A percentile compares a stretch with the other conserved stretches of the same genome.
phyloP scores from a whole-genome alignment of 2,888 invertebrate species.

The Resseliella maxima region DNA sequence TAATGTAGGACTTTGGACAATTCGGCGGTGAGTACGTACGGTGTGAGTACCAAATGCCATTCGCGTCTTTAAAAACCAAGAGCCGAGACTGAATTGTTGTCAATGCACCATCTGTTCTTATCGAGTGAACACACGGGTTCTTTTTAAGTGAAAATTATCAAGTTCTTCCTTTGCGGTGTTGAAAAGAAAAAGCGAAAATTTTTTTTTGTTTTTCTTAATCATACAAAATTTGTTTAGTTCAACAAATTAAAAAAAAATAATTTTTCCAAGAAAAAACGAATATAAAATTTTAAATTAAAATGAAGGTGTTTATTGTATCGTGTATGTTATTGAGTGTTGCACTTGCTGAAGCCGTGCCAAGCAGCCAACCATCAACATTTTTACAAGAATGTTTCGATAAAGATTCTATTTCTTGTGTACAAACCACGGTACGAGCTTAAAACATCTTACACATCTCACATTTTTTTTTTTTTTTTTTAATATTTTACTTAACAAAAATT shows the following conservation, averaged over 20 bases:
- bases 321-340: constrained; percentile 64
- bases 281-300: constrained; percentile 60
- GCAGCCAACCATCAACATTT: constrained; percentile 61
- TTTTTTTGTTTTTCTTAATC: constrained; percentile 55
- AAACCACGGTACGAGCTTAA: constrained; percentile 69
- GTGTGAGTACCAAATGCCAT: constrained; percentile 62
- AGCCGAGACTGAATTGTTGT: constrained; percentile 67
- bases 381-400: constrained; percentile 72
- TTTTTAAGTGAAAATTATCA: constrained; percentile 58
- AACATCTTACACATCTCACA: too few relatives aligned
- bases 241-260: constrained; percentile 56
- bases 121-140: constrained; percentile 67
- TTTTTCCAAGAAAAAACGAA: too few relatives aligned
- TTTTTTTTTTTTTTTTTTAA: neutral
- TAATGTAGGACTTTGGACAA: constrained; percentile 51
- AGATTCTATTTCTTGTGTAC: constrained; percentile 75
- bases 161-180: constrained; percentile 52
- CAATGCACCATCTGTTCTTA: constrained; percentile 69
- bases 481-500: neutral
- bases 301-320: constrained; percentile 64
- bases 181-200: constrained; percentile 56
- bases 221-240: constrained; percentile 57
- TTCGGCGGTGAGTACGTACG: constrained; percentile 26
- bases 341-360: constrained; percentile 62
- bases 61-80: constrained; percentile 68